Percentiles rank a stretch among this genome's conserved stretches.
Evolutionary conservation across 2,888 invertebrate genomes (phyloP).

Genomic region (Pimpla rufipes): DNA sequence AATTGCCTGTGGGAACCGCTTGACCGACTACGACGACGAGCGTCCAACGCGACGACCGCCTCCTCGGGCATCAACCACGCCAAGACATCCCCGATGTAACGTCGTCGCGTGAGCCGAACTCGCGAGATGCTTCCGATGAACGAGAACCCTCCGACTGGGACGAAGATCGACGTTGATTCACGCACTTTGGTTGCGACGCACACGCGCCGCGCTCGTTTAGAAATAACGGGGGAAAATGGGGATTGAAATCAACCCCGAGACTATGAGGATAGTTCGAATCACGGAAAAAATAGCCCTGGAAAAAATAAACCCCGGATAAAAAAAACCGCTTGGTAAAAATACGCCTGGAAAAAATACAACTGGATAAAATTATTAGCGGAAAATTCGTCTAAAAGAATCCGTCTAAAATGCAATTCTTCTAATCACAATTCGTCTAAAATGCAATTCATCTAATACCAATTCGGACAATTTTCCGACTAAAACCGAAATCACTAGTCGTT

Average conservation of each 20-base stretch:
- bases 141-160: not conserved
- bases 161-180: slow-evolving; percentile 17
- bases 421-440: too few species aligned
- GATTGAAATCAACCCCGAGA: too few species aligned
- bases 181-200: not conserved
- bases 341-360: too few species aligned
- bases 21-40: slow-evolving; percentile 54
- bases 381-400: too few species aligned
- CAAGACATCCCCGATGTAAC: slow-evolving; percentile 1
- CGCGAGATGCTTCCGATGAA: not conserved
- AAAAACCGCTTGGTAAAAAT: too few species aligned
- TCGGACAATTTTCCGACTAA: too few species aligned
- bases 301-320: too few species aligned
- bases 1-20: slow-evolving; percentile 65
- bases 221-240: not conserved
- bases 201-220: not conserved
- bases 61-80: not conserved
- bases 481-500: too few species aligned
- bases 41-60: slow-evolving; percentile 19
- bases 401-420: too few species aligned
- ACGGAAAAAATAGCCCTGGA: too few species aligned
- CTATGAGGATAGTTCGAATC: not conserved
- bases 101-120: slow-evolving; percentile 13
- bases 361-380: too few species aligned
- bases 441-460: too few species aligned